These are phyloP conservation scores for Leucoraja ocellata DNA, from an alignment of 2,797 vertebrate genomes.

Conservation along the genomic window DNA sequence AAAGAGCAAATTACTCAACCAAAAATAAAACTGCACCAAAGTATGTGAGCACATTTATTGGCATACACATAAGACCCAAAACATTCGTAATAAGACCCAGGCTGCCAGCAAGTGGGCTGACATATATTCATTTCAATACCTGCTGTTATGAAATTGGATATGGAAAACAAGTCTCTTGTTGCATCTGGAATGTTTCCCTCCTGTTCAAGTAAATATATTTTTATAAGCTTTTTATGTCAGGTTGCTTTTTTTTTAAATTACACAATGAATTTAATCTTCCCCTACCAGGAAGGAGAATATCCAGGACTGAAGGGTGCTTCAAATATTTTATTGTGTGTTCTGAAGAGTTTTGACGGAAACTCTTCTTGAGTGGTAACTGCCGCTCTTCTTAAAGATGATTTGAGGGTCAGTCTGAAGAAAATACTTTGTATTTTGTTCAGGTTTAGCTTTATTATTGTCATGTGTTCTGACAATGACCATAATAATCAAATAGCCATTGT, in stretches of 20 bases:
- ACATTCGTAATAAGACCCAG: background rate
- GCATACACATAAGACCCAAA: background rate
- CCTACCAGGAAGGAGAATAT: background rate
- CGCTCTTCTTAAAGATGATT: background rate
- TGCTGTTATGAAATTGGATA: background rate
- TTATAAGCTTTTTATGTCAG: background rate
- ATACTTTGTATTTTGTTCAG: background rate
- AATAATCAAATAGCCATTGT: too few relatives aligned
- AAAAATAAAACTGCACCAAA: background rate
- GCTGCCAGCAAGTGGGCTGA: background rate
- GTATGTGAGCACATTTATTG: background rate
- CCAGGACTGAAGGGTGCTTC: background rate
- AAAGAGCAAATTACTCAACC: background rate
- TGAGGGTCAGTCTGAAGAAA: background rate
- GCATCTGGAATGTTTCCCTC: background rate
- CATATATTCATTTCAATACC: background rate
- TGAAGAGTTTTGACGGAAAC: background rate
- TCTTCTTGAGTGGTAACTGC: too few relatives aligned
- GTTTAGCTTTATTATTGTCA: too few relatives aligned
- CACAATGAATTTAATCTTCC: background rate
- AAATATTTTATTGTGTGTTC: background rate
- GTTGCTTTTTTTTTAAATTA: background rate
- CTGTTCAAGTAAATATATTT: background rate
- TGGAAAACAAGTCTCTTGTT: background rate
- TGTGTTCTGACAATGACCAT: too few relatives aligned